Percentiles rank a stretch among this genome's conserved stretches.
Conservation (phyloP, 1,140 invertebrate species). For the Plodia interpunctella region DNA sequence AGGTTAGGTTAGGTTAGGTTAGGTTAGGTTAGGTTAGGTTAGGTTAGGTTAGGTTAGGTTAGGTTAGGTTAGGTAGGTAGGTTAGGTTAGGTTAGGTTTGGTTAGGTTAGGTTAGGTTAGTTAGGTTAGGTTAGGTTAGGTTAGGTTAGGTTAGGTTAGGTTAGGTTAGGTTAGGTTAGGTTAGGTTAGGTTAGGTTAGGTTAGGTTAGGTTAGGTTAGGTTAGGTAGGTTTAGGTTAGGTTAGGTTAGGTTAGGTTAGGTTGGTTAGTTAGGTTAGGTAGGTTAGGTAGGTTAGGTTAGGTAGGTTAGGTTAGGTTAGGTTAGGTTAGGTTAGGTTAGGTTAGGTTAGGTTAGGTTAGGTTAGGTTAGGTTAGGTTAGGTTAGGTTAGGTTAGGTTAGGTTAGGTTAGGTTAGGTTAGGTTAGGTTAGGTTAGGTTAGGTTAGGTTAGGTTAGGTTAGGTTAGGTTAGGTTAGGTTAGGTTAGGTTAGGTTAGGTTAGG, state of each 20-base stretch:
- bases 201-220: slow-evolving; percentile 15
- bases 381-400: slow-evolving; percentile 43
- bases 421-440: slow-evolving; percentile 28
- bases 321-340: slow-evolving; percentile 40
- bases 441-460: slow-evolving; percentile 17
- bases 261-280: slow-evolving; percentile 22
- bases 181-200: slow-evolving; percentile 11
- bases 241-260: slow-evolving; percentile 13
- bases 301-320: slow-evolving; percentile 46
- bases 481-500: slow-evolving; percentile 24
- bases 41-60: slow-evolving; percentile 18
- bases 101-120: slow-evolving; percentile 15
- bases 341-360: slow-evolving; percentile 43
- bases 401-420: slow-evolving; percentile 27
- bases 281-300: slow-evolving; percentile 40
- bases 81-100: slow-evolving; percentile 9
- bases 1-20: slow-evolving; percentile 16
- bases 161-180: background rate
- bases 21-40: slow-evolving; percentile 13
- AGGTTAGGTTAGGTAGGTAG: background rate
- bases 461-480: slow-evolving; percentile 24
- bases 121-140: slow-evolving; percentile 16
- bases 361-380: slow-evolving; percentile 44
- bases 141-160: slow-evolving; percentile 15
- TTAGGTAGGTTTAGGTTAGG: slow-evolving; percentile 15